These are phyloP conservation scores for Solea senegalensis DNA, from an alignment of 2,113 vertebrate species.

Conservation along the genomic window DNA sequence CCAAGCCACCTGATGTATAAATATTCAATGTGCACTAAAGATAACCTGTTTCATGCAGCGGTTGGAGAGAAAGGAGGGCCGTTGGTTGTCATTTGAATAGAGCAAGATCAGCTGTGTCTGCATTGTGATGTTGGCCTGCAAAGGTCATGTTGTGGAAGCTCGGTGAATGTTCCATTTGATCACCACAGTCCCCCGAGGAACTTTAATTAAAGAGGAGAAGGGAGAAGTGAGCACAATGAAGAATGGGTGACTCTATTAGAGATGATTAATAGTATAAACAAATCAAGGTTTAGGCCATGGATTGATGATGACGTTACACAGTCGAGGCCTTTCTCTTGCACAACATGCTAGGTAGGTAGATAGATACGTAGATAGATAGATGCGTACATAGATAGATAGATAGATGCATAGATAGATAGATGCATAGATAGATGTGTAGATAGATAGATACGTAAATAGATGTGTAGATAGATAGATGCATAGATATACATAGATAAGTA, in stretches of 20 bases:
- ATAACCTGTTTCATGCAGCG: slow-evolving; percentile 64
- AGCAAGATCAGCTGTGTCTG: slow-evolving; percentile 26
- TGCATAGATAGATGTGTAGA: too few relatives aligned
- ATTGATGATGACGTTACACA: not conserved
- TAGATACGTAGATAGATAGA: too few relatives aligned
- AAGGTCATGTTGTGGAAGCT: slow-evolving; percentile 65
- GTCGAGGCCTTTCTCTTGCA: slow-evolving; percentile 8
- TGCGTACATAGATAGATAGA: too few relatives aligned
- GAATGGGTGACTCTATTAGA: not conserved
- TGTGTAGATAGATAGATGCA: too few relatives aligned
- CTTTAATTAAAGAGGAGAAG: slow-evolving; percentile 49
- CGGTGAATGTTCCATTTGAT: slow-evolving; percentile 71
- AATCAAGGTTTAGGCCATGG: not conserved
- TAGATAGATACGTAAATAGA: too few relatives aligned
- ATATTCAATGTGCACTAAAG: slow-evolving; percentile 81
- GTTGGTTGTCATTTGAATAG: slow-evolving; percentile 59
- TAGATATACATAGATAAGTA: too few relatives aligned
- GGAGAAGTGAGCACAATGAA: slow-evolving; percentile 9
- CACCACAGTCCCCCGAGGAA: slow-evolving; percentile 11
- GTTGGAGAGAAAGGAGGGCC: slow-evolving; percentile 43
- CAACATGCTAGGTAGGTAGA: too few relatives aligned
- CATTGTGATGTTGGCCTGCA: slow-evolving; percentile 29
- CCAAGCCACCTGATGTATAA: slow-evolving; percentile 71
- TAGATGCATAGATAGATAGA: too few relatives aligned
- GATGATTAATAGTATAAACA: slow-evolving; percentile 18